These are phyloP conservation scores for Nanorana parkeri DNA, from an alignment of 2,113 vertebrate species.

Conservation along the genomic window DNA sequence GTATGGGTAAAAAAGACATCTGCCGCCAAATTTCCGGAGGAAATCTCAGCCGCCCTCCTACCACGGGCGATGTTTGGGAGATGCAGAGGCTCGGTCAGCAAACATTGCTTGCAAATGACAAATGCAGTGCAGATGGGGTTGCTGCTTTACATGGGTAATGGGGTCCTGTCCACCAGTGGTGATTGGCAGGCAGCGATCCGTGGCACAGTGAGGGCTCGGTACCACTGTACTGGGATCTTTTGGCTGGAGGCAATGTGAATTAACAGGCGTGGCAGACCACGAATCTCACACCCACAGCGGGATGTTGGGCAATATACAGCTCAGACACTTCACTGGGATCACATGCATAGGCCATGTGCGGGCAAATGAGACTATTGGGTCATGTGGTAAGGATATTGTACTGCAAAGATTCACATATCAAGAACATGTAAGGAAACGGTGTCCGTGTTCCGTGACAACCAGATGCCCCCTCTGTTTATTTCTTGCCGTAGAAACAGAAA, in stretches of 20 bases:
- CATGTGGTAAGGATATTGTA: no score
- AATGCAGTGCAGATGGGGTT: conserved; percentile 31
- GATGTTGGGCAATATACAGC: background rate
- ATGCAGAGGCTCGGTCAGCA: conserved; percentile 19
- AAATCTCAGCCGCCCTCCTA: conserved; percentile 36
- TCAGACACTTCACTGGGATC: background rate
- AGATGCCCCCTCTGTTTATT: no score
- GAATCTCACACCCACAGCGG: background rate
- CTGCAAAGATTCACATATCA: no score
- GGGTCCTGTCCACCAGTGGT: background rate
- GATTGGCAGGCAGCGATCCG: background rate
- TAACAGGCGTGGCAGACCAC: background rate
- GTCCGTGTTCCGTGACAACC: no score
- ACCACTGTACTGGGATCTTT: background rate
- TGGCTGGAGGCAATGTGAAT: background rate
- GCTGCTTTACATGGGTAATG: conserved; percentile 2
- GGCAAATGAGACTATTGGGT: background rate
- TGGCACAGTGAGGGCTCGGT: background rate
- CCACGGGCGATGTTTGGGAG: conserved; percentile 11
- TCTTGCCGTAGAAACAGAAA: no score
- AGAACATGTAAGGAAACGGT: no score
- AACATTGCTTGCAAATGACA: background rate
- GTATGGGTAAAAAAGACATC: conserved; percentile 52
- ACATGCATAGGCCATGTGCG: background rate
- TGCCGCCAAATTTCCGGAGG: conserved; percentile 39